phyloP scores from a whole-genome alignment of 2,888 invertebrate genomes.

The Pyrrhosoma nymphula region DNA sequence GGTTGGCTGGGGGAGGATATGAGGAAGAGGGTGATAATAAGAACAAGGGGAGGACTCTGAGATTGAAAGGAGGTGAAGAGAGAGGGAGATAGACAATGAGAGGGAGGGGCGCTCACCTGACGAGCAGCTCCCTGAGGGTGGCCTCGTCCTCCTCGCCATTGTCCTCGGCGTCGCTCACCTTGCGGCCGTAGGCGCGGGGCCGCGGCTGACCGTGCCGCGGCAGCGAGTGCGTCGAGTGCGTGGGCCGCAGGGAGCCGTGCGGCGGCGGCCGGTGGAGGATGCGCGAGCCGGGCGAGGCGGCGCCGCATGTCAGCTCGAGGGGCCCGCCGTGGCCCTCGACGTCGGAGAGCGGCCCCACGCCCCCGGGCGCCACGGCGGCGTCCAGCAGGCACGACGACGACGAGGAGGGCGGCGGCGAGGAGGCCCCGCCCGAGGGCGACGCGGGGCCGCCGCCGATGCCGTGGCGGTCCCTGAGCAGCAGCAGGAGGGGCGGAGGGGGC shows the following conservation, averaged over 20 bases:
- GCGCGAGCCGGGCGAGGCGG: constrained; percentile 73
- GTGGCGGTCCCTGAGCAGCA: constrained; percentile 76
- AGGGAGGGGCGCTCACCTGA: constrained; percentile 83
- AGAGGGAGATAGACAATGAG: neutral
- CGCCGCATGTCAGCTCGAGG: constrained; percentile 67
- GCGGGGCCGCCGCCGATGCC: constrained; percentile 74
- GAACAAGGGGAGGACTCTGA: no score
- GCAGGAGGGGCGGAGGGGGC: constrained; percentile 77
- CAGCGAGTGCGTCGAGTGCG: constrained; percentile 72
- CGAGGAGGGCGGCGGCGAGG: constrained; percentile 48
- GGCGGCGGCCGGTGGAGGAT: constrained; percentile 73
- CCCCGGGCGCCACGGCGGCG: constrained; percentile 32
- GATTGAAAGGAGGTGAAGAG: neutral
- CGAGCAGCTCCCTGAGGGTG: constrained; percentile 96
- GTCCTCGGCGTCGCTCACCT: constrained; percentile 90
- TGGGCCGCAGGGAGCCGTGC: constrained; percentile 69
- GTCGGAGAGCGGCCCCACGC: constrained; percentile 37
- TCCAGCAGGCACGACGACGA: constrained; percentile 51
- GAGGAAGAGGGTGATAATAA: no score
- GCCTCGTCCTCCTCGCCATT: constrained; percentile 87
- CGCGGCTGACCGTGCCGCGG: constrained; percentile 74
- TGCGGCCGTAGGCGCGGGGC: constrained; percentile 80
- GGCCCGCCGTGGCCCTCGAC: constrained; percentile 51
- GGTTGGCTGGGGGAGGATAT: neutral
- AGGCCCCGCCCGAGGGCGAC: constrained; percentile 71